Base-by-base conservation (phyloP, 2,113 vertebrate species). In the Gobio gobio region DNA sequence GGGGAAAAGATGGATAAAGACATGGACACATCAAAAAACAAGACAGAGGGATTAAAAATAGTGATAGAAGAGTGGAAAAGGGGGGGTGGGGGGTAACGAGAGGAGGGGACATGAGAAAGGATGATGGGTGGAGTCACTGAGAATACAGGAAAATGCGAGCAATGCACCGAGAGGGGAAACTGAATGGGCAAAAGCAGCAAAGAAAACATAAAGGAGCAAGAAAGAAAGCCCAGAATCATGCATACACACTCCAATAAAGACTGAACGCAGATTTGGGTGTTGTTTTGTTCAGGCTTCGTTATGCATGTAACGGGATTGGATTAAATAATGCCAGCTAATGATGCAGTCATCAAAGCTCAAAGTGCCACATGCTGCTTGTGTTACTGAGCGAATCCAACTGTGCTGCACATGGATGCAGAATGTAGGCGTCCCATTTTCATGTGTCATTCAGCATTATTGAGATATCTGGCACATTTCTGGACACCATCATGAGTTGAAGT, bases 271-370 rank as follows among this genome's bases (percentile, higher is more conserved):
- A 76, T 83, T 74, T 84, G 45, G 49, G 54, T 73, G 77, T 76
- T 89, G 54, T 83, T 61, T 74, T 86, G 26, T 73, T 59, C 78
- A 76, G 49, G 47, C 80, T 80, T 83, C 24, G 56, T 78, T 61
- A 47, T 83, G 10, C 70, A 45, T 49, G 54, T 47, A 82, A 82
- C n/a, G 13, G 59, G 83, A 77, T 63, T 68, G 79, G 78, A 61
- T 70, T 74, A 66, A 86, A 84, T 84, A 68, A 29, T 84, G 56
- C 54, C 72, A 81, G 76, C 86, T 89, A 82, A 86, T 87, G 72
- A 89, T 88, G 77, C 47, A 75, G 43, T 84, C 88, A 68, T 78
- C 87, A 84, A 47, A 66, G 51, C 66, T 20, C 40, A 58, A 72
- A 70, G 43, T 76, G 68, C 68, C 75, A 82, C 70, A 70, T 66